Evolutionary conservation across 2,113 vertebrate genomes (phyloP).

Genomic region (Coptodon rendalli): DNA sequence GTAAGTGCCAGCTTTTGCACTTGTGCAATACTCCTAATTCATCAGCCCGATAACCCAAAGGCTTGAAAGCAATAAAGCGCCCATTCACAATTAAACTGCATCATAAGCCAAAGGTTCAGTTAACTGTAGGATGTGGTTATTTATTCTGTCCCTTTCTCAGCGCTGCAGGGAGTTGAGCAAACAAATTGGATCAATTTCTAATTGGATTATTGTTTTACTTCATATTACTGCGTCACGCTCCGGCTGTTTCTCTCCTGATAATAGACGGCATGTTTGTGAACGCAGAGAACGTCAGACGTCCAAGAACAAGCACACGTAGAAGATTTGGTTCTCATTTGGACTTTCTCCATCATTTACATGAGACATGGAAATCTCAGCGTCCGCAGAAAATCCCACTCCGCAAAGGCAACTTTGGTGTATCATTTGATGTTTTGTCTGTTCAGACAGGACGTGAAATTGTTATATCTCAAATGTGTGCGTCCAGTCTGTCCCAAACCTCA

Average conservation of each 20-base stretch:
- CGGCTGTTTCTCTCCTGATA: background rate
- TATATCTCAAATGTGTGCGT: background rate
- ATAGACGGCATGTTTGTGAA: background rate
- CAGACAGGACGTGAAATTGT: background rate
- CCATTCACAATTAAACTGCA: background rate
- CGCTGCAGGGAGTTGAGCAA: background rate
- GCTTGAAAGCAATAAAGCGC: background rate
- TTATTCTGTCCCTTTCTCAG: background rate
- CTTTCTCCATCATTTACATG: conserved; percentile 14
- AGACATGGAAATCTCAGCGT: background rate
- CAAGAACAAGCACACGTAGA: background rate
- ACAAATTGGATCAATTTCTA: background rate
- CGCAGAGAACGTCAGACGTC: background rate
- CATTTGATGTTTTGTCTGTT: background rate
- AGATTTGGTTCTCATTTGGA: background rate
- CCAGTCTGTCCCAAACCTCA: background rate
- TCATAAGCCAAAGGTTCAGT: background rate
- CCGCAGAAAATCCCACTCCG: background rate
- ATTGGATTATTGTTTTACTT: background rate
- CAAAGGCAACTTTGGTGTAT: background rate
- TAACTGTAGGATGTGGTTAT: background rate
- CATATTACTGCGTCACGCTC: background rate
- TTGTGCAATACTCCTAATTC: background rate
- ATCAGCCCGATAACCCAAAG: background rate
- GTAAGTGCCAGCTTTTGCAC: background rate